These are phyloP conservation scores for Apostichopus leukothele DNA, from an alignment of 53 echinoderm and acorn worm species.

Conservation along the genomic window DNA sequence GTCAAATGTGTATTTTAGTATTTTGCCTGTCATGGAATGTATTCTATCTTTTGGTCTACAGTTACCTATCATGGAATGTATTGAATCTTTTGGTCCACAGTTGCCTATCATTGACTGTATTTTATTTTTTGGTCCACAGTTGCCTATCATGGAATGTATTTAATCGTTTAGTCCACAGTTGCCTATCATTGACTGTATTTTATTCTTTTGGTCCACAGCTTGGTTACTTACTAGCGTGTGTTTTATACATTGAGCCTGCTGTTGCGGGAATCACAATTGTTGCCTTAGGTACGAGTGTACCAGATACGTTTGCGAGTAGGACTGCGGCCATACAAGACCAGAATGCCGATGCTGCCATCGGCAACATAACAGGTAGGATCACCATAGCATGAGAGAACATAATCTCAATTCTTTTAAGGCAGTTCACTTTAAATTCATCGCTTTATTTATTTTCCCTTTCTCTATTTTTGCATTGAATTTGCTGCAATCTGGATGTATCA, in stretches of 20 bases:
- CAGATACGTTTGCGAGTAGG: constrained; percentile 91
- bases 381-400: not conserved
- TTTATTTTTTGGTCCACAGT: not conserved
- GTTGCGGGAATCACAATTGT: constrained; percentile 96
- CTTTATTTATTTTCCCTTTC: no score
- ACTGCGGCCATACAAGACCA: constrained; percentile 92
- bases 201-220: constrained; percentile 52
- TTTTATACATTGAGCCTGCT: constrained; percentile 68
- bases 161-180: constrained; percentile 31
- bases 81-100: no score
- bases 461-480: no score
- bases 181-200: no score
- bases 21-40: no score
- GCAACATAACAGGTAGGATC: constrained; percentile 90
- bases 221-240: constrained; percentile 78
- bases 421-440: no score
- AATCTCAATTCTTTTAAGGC: no score
- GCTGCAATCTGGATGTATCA: no score
- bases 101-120: not conserved
- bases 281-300: constrained; percentile 94
- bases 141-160: no score
- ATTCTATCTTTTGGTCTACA: no score
- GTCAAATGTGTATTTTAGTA: no score
- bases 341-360: constrained; percentile 95
- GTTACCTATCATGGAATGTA: no score